Percentiles rank a stretch among this genome's conserved stretches.
phyloP scores from a whole-genome alignment of 1,140 invertebrate genomes.

The Aethina tumida region DNA sequence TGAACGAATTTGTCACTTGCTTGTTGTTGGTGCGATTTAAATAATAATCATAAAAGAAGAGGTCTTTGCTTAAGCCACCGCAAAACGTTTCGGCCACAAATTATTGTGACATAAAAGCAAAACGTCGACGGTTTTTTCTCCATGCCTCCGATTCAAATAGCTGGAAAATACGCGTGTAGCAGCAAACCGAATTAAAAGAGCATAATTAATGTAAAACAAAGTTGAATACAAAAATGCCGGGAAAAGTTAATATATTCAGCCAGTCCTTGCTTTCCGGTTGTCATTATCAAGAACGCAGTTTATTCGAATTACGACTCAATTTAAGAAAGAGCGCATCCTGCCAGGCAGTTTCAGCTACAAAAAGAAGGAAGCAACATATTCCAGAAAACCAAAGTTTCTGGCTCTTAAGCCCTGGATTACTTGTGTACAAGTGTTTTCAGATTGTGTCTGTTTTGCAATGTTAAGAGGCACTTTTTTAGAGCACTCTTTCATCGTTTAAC shows the following conservation, averaged over 20 bases:
- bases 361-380: conserved; percentile 8
- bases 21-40: conserved; percentile 1
- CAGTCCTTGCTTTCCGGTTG: conserved; percentile 7
- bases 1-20: conserved; percentile 1
- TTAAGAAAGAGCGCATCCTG: conserved; percentile 10
- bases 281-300: conserved; percentile 9
- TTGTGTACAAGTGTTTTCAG: conserved; percentile 8
- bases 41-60: too few relatives aligned
- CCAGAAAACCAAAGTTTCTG: conserved; percentile 7
- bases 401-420: conserved; percentile 9
- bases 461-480: too few relatives aligned
- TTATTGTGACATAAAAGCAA: neutral
- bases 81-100: neutral
- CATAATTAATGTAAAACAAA: neutral
- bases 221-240: conserved; percentile 4
- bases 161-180: too few relatives aligned
- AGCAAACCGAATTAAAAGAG: too few relatives aligned
- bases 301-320: conserved; percentile 11
- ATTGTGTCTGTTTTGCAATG: too few relatives aligned
- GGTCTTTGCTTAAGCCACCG: neutral
- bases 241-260: conserved; percentile 3
- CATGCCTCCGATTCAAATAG: neutral
- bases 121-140: too few relatives aligned
- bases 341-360: conserved; percentile 2
- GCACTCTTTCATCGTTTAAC: too few relatives aligned